These are phyloP conservation scores for Scomber scombrus DNA, from an alignment of 2,113 vertebrate genomes.

Conservation along the genomic window DNA sequence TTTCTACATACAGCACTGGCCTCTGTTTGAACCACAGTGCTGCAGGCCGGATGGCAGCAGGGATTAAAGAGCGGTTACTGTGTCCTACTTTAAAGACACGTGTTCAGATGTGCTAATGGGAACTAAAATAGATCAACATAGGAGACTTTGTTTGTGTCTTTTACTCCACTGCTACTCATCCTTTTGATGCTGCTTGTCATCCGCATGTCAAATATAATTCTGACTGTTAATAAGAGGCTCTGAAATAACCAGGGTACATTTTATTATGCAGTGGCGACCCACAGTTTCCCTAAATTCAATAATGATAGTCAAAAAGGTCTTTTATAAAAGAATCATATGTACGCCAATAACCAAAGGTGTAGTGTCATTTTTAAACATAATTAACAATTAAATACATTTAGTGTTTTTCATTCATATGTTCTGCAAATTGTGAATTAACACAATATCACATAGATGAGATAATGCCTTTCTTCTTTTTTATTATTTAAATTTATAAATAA, in stretches of 20 bases:
- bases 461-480: not conserved
- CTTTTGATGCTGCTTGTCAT: conserved; percentile 24
- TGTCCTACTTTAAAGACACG: conserved; percentile 84
- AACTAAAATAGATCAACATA: conserved; percentile 71
- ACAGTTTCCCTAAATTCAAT: not conserved
- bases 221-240: conserved; percentile 5
- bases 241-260: not conserved
- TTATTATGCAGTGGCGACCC: not conserved
- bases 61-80: conserved; percentile 84
- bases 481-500: not conserved
- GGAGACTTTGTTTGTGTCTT: conserved; percentile 47
- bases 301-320: not conserved
- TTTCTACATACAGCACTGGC: conserved; percentile 15
- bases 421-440: too few species aligned
- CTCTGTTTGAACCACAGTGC: conserved; percentile 33
- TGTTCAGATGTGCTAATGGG: conserved; percentile 81
- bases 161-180: conserved; percentile 43
- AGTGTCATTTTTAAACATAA: not conserved
- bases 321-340: not conserved
- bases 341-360: not conserved
- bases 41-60: conserved; percentile 75
- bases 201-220: conserved; percentile 14
- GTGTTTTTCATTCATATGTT: not conserved
- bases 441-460: too few species aligned
- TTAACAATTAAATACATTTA: not conserved